Evolutionary conservation across 2,888 invertebrate species (phyloP), one percentile per base, ranked within the genome.

Genomic region (Apodemia duryi): DNA sequence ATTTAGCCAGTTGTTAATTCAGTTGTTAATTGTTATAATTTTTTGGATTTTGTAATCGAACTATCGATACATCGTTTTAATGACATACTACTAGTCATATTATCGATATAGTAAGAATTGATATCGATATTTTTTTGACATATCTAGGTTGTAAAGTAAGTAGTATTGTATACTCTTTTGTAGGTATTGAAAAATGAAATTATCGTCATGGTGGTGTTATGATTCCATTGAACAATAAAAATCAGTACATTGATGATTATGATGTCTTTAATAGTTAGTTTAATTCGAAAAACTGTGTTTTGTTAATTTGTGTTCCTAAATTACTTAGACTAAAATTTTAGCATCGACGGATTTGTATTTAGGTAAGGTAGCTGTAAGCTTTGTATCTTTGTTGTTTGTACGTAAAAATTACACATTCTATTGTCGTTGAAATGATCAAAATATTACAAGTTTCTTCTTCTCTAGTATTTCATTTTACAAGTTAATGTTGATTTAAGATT

Each of bases 331-430:
- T 74, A 54, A 54, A 9, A 32, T 11, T 13, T 46, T 46, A 54
- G 3, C 28, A 2, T 11, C 11, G 29, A 32, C 28, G 54, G 76
- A 77, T 78, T 75, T 77, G 64, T 61, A 61, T 64, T 41, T 64
- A 21, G 38, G 64, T 64, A 61, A 61, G 64, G 11, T 28, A 52
- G 21, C 76, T 82, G 85, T 84, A 85, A 86, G 88, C 87, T 77
- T 74, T 78, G 72, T 78, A 87, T 86, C 90, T 90, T 90, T 91
- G 88, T 90, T 90, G 85, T 82, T 82, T 10, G 41, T 75, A 82
- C 80, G 83, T 43, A 41, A 82, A 84, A 82, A 80, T 74, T 81
- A 76, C 72, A 78, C 77, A 78, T 77, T 80, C 74, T 72, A 71
- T 75, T 70, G 75, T 76, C 74, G 68, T 73, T 70, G 67, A 67